Evolutionary conservation across 2,888 invertebrate genomes (phyloP).

Genomic region (Acholoe squamosa): DNA sequence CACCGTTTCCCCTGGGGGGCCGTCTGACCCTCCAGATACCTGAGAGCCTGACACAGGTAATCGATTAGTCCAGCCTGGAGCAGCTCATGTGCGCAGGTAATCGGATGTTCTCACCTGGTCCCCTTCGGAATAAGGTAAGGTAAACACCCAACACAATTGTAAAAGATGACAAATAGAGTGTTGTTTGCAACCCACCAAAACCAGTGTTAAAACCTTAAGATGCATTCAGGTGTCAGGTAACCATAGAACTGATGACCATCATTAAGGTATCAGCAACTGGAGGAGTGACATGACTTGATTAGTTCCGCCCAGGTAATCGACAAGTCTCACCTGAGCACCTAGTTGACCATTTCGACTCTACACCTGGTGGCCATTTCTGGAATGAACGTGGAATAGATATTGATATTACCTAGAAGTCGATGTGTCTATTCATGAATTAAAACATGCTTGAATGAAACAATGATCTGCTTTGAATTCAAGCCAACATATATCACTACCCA

Average conservation of each 20-base stretch:
- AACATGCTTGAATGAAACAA: too few species aligned
- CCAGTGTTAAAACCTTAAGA: neutral
- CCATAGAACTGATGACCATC: neutral
- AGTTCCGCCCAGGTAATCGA: neutral
- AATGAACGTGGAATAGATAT: neutral
- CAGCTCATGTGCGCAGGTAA: constrained; percentile 1
- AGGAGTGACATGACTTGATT: neutral
- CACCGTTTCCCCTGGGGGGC: neutral
- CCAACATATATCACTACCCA: too few species aligned
- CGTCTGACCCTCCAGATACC: neutral
- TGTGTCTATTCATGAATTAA: too few species aligned
- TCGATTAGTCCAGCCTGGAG: constrained; percentile 13
- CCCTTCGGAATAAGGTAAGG: neutral
- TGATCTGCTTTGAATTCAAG: too few species aligned
- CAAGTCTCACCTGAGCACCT: neutral
- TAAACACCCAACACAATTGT: neutral
- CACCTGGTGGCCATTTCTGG: neutral
- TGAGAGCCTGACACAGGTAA: neutral
- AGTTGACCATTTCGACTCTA: neutral
- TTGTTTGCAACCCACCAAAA: too few species aligned
- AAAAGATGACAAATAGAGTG: too few species aligned
- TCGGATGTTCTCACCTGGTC: constrained; percentile 21
- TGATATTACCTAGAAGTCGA: too few species aligned
- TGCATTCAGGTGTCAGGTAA: neutral
- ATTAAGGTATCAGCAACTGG: neutral